Percentiles rank a stretch among this genome's conserved stretches.
Evolutionary conservation across 2,888 invertebrate genomes (phyloP).

Genomic region (Panopea generosa): DNA sequence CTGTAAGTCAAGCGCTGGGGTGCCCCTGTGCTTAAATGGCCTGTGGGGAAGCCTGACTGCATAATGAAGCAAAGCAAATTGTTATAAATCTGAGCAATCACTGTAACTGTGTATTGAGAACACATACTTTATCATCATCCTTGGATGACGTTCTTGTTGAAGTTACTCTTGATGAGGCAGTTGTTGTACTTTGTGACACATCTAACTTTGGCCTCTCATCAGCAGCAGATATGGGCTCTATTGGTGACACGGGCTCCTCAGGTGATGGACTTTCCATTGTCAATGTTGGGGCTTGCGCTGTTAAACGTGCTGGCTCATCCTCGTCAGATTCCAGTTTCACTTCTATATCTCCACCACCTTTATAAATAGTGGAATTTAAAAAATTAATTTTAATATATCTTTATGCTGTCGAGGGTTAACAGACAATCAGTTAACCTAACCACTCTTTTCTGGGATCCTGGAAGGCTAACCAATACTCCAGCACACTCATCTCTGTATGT

Average conservation of each 20-base stretch:
- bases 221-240: conserved; percentile 51
- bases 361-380: neutral
- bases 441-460: too few species aligned
- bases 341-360: conserved; percentile 73
- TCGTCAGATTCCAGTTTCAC: conserved; percentile 62
- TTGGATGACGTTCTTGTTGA: conserved; percentile 38
- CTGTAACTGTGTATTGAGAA: too few species aligned
- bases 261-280: conserved; percentile 18
- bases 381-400: too few species aligned
- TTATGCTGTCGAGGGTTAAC: too few species aligned
- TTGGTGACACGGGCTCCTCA: conserved; percentile 23
- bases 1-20: too few species aligned
- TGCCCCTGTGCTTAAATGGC: too few species aligned
- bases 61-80: too few species aligned
- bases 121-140: conserved; percentile 60
- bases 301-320: conserved; percentile 20
- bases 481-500: too few species aligned
- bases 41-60: too few species aligned
- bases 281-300: conserved; percentile 34
- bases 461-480: too few species aligned
- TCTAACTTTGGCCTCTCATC: conserved; percentile 70
- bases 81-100: too few species aligned
- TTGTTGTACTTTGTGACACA: conserved; percentile 68
- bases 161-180: conserved; percentile 47
- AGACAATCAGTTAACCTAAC: too few species aligned